Evolutionary conservation across 1,140 invertebrate genomes (phyloP).

Genomic region (Hycleus cichorii): DNA sequence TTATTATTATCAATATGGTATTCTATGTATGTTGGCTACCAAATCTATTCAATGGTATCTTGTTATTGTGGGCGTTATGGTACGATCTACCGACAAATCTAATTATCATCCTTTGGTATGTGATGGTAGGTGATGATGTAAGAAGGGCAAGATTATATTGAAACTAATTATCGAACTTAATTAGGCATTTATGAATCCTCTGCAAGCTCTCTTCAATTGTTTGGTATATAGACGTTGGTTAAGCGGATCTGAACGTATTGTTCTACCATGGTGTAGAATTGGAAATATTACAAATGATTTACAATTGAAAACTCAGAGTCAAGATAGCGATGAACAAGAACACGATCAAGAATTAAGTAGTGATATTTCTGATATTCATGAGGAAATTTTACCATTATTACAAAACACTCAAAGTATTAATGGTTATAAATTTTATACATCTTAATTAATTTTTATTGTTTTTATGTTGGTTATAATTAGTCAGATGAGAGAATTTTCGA

Average conservation of each 20-base stretch:
- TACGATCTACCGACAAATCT: constrained; percentile 58
- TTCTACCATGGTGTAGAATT: constrained; percentile 33
- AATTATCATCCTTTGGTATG: constrained; percentile 68
- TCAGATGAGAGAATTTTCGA: too few relatives aligned
- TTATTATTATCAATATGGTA: constrained; percentile 65
- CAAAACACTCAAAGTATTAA: constrained; percentile 6
- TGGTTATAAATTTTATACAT: constrained; percentile 2
- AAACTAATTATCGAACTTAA: neutral
- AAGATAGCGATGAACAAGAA: too few relatives aligned
- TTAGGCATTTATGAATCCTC: constrained; percentile 72
- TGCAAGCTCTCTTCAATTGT: constrained; percentile 73
- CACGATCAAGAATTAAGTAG: neutral
- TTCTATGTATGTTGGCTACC: constrained; percentile 79
- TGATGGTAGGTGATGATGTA: constrained; percentile 56
- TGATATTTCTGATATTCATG: neutral
- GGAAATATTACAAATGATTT: neutral
- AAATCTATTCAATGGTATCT: constrained; percentile 66
- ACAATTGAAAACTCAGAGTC: too few relatives aligned
- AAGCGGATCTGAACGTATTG: constrained; percentile 38
- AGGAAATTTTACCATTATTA: constrained; percentile 4
- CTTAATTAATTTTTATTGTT: too few relatives aligned
- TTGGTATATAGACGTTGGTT: constrained; percentile 68
- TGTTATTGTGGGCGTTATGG: constrained; percentile 67
- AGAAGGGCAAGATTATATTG: too few relatives aligned
- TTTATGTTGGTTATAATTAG: too few relatives aligned